Conservation (phyloP, 2,888 invertebrate species). For the Criorhina ranunculi region DNA sequence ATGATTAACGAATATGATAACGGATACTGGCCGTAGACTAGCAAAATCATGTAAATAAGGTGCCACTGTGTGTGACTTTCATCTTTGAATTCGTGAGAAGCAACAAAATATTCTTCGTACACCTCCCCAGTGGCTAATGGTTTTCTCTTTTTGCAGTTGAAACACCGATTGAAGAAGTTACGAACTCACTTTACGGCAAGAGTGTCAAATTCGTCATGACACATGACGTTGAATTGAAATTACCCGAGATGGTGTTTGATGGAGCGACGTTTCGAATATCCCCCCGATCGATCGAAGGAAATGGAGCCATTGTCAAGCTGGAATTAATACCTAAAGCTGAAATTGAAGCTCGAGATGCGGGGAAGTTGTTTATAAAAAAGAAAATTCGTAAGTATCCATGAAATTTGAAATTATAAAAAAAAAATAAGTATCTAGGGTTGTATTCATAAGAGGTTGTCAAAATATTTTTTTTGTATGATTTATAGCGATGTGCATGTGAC, state of each 20-base stretch:
- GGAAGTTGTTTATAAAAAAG: constrained; percentile 86
- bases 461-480: too few species aligned
- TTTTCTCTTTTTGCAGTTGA: constrained; percentile 82
- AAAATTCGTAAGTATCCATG: constrained; percentile 82
- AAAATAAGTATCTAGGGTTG: too few species aligned
- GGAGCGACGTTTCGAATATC: constrained; percentile 90
- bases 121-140: constrained; percentile 2
- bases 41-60: constrained; percentile 2
- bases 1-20: background rate
- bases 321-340: constrained; percentile 87
- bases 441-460: too few species aligned
- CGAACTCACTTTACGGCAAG: constrained; percentile 89
- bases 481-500: too few species aligned
- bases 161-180: constrained; percentile 90
- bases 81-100: background rate
- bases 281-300: constrained; percentile 89
- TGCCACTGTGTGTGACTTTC: background rate
- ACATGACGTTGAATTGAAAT: constrained; percentile 89
- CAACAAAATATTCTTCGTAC: background rate
- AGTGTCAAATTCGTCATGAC: constrained; percentile 90
- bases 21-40: background rate
- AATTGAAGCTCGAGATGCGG: constrained; percentile 84
- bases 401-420: too few species aligned
- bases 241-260: constrained; percentile 90
- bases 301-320: constrained; percentile 90